Base-by-base conservation (phyloP, 2,888 invertebrate species). In the Oxyscelio sp. region DNA sequence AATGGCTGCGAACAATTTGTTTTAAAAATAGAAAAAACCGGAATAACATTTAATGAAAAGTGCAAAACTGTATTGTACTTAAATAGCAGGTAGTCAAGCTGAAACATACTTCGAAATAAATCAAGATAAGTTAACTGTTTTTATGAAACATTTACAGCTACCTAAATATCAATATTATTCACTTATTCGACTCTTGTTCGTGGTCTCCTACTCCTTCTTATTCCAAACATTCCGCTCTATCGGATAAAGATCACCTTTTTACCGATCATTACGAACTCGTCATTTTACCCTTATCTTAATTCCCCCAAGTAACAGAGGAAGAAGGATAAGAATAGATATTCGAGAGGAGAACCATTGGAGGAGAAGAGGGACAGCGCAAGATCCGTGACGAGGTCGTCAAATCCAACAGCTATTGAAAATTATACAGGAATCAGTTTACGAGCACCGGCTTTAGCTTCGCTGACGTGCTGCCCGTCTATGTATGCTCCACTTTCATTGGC, bases 181-280 rank as follows among this genome's bases (percentile, higher is more conserved):
- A 80, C 85, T 70, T 79, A 71, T 70, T 79, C 70, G 65, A 56
- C 50, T 75, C 22, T 70, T 75, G 77, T 58, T 77, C 45, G 74
- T 68, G 74, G 79, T 50, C 75, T 86, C 73, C 22, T 82, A 78
- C 83, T 80, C 68, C 71, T 83, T 83, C 70, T 75, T 80, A 86
- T 84, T 87, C 85, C 89, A 84, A 89, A 83, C 71, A 85, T 87
- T 85, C 84, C 87, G 89, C 89, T 91, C 92, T 92, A 93, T 93
- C 92, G 90, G 88, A 89, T 89, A 90, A 90, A 92, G 93, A 94
- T 94, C 94, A 91, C 90, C 93, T 93, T 93, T 94, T 94, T 93
- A 94, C 93, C 93, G 93, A 92, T 93, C 93, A 93, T 94, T 94
- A 93, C 92, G 92, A 94, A 93, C 93, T 94, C 94, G 93, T 94